These are phyloP conservation scores for Mus pahari DNA, from an alignment of 2,113 vertebrate species.

Conservation along the genomic window DNA sequence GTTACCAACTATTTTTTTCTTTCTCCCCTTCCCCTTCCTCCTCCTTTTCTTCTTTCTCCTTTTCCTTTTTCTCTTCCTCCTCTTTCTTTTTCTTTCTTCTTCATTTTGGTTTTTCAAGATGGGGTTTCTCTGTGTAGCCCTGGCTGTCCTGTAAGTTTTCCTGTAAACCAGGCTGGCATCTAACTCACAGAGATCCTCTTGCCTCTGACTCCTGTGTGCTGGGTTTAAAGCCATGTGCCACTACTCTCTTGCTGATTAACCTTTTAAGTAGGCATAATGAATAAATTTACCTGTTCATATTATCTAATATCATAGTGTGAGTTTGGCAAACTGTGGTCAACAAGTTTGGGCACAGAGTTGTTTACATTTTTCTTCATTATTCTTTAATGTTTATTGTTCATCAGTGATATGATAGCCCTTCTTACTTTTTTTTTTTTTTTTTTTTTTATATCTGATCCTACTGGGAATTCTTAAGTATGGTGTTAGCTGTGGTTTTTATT, in stretches of 20 bases:
- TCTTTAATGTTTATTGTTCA: not conserved
- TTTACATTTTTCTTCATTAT: not conserved
- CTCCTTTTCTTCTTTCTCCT: not conserved
- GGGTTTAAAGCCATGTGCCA: not conserved
- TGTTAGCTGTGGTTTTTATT: not conserved
- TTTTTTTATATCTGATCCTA: not conserved
- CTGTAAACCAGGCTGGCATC: not conserved
- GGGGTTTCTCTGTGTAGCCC: not conserved
- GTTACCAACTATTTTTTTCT: not conserved
- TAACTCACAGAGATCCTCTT: not conserved
- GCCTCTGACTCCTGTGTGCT: not conserved
- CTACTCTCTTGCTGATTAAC: not conserved
- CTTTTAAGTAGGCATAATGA: not conserved
- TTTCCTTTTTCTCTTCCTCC: too few species aligned
- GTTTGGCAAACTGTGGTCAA: not conserved
- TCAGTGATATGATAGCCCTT: not conserved
- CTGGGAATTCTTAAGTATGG: not conserved
- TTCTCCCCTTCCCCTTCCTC: too few species aligned
- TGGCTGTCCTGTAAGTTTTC: not conserved
- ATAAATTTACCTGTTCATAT: not conserved
- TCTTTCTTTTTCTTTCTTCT: too few species aligned
- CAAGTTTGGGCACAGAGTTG: not conserved
- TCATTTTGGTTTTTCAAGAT: not conserved
- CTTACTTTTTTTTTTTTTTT: not conserved
- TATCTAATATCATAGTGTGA: not conserved